Percentiles rank a stretch among this genome's conserved stretches.
These are phyloP conservation scores for Argynnis bischoffii DNA, from an alignment of 2,888 invertebrate genomes.

Conservation along the genomic window DNA sequence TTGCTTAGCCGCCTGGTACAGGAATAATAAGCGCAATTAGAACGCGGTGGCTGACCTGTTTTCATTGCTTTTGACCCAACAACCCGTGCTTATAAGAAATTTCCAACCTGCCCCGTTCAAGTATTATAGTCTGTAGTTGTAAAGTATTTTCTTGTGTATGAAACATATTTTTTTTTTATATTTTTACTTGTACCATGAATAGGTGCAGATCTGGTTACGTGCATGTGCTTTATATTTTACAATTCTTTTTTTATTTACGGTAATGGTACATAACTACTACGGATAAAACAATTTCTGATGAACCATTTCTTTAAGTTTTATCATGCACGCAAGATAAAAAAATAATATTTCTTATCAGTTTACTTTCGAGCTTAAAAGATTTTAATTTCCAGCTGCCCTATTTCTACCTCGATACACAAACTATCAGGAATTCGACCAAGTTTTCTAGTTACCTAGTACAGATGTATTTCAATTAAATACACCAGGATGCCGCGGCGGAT, in stretches of 20 bases:
- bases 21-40: slow-evolving; percentile 30
- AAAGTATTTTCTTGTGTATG: slow-evolving; percentile 5
- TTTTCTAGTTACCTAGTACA: not conserved
- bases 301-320: too few species aligned
- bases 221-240: not conserved
- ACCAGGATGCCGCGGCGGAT: slow-evolving; percentile 12
- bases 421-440: too few species aligned
- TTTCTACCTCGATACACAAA: too few species aligned
- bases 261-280: too few species aligned
- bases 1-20: slow-evolving; percentile 16
- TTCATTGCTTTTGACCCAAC: slow-evolving; percentile 24
- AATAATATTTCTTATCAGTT: too few species aligned
- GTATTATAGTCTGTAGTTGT: slow-evolving; percentile 8
- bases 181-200: not conserved
- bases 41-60: slow-evolving; percentile 27
- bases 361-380: too few species aligned
- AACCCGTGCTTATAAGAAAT: slow-evolving; percentile 9
- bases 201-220: not conserved
- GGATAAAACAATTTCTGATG: too few species aligned
- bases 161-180: not conserved
- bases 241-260: too few species aligned
- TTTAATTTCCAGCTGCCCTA: too few species aligned
- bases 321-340: too few species aligned
- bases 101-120: slow-evolving; percentile 15
- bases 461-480: slow-evolving; percentile 1